A percentile compares a stretch with the other conserved stretches of the same genome.
These are phyloP conservation scores for Drosophila lutescens DNA, from an alignment of 2,888 invertebrate species.

Conservation along the genomic window DNA sequence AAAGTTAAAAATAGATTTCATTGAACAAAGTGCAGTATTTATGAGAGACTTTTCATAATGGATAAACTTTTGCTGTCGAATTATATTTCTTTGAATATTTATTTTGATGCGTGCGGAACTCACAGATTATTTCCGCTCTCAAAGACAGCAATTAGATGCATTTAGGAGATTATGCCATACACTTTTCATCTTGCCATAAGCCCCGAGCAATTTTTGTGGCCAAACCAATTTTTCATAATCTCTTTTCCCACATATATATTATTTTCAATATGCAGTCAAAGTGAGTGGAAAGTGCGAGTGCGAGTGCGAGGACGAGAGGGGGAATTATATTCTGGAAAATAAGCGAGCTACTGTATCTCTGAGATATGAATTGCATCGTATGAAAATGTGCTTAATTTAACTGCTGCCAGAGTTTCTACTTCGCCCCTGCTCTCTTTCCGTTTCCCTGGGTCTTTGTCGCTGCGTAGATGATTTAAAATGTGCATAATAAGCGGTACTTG, in stretches of 20 bases:
- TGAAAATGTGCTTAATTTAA: constrained; percentile 75
- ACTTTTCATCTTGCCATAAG: constrained; percentile 34
- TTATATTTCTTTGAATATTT: constrained; percentile 22
- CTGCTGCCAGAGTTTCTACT: constrained; percentile 53
- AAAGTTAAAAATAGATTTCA: constrained; percentile 6
- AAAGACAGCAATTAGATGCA: constrained; percentile 37
- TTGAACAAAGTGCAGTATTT: constrained; percentile 33
- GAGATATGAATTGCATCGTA: constrained; percentile 55
- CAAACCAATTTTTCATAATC: constrained; percentile 38
- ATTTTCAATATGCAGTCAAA: constrained; percentile 31
- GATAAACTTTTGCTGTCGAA: constrained; percentile 10
- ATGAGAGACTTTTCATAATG: constrained; percentile 25
- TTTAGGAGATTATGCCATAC: constrained; percentile 32
- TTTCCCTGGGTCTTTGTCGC: constrained; percentile 50
- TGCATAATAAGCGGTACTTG: constrained; percentile 79
- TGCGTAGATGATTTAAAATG: constrained; percentile 78
- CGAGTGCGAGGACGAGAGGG: neutral
- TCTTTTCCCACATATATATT: constrained; percentile 21
- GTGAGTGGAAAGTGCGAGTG: constrained; percentile 11
- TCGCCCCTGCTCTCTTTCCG: neutral
- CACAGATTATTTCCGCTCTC: constrained; percentile 36
- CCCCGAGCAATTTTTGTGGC: constrained; percentile 26
- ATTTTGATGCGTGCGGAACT: constrained; percentile 13
- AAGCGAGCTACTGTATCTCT: constrained; percentile 40
- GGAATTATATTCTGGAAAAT: constrained; percentile 26